These are phyloP conservation scores for Epirrita christyi DNA, from an alignment of 2,888 invertebrate genomes.

Conservation along the genomic window DNA sequence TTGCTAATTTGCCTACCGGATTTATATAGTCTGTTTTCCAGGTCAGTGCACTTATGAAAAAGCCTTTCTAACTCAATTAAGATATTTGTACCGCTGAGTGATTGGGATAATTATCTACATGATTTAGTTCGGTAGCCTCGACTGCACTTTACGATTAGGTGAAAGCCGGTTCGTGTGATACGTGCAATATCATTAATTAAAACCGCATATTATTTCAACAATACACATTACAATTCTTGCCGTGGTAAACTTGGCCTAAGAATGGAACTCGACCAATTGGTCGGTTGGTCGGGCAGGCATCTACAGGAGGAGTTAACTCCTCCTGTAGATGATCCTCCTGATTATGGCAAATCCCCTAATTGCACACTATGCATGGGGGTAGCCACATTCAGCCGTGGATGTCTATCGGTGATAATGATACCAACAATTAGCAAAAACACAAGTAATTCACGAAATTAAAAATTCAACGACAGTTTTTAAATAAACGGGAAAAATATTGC, in stretches of 20 bases:
- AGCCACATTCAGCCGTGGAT: too few relatives aligned
- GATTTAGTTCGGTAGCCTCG: conserved; percentile 44
- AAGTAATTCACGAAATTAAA: too few relatives aligned
- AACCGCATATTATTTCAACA: conserved; percentile 29
- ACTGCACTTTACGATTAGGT: conserved; percentile 46
- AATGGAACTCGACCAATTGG: too few relatives aligned
- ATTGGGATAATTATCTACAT: conserved; percentile 51
- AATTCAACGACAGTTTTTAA: too few relatives aligned
- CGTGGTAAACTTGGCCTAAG: too few relatives aligned
- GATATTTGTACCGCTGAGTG: conserved; percentile 51
- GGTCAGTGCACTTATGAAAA: conserved; percentile 46
- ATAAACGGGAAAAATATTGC: neutral
- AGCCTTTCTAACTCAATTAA: conserved; percentile 50
- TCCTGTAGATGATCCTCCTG: too few relatives aligned
- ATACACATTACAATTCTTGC: neutral
- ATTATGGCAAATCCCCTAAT: too few relatives aligned
- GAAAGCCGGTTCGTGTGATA: conserved; percentile 47
- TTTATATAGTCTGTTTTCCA: conserved; percentile 37
- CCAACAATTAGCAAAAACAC: too few relatives aligned
- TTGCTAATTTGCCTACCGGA: conserved; percentile 27
- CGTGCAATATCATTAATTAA: conserved; percentile 35
- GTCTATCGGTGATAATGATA: too few relatives aligned
- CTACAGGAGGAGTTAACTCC: too few relatives aligned
- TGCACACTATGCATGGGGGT: too few relatives aligned
- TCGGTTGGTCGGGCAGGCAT: too few relatives aligned